Percentiles rank a stretch among this genome's conserved stretches.
These are phyloP conservation scores for Psylliodes chrysocephalus DNA, from an alignment of 2,888 invertebrate genomes.

Conservation along the genomic window DNA sequence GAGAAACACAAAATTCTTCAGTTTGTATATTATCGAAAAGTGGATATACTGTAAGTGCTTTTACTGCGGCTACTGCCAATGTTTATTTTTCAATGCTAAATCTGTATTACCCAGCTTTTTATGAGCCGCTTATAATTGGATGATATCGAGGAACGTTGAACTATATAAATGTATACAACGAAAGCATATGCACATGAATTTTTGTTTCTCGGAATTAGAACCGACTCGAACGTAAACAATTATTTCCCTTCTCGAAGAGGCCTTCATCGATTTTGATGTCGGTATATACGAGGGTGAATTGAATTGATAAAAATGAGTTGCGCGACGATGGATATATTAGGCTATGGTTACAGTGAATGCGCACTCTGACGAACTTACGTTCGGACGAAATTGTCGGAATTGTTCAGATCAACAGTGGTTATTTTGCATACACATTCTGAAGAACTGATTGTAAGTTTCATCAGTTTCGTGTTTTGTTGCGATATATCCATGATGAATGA, in stretches of 20 bases:
- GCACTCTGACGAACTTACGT: too few relatives aligned
- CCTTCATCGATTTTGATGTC: too few relatives aligned
- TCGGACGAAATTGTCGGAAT: too few relatives aligned
- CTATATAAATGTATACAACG: background rate
- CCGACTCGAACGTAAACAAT: background rate
- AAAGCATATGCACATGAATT: background rate
- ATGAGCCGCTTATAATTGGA: background rate
- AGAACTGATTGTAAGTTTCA: too few relatives aligned
- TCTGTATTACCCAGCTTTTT: constrained; percentile 1
- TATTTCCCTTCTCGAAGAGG: background rate
- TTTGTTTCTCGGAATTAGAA: background rate
- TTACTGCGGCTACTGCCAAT: background rate
- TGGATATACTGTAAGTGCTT: background rate
- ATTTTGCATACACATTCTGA: too few relatives aligned
- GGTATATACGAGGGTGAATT: too few relatives aligned
- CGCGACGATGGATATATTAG: too few relatives aligned
- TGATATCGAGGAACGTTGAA: constrained; percentile 2
- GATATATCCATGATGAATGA: too few relatives aligned
- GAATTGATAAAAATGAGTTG: too few relatives aligned
- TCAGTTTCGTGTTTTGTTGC: too few relatives aligned
- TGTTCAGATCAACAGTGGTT: too few relatives aligned
- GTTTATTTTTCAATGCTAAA: constrained; percentile 6
- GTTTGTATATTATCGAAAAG: background rate
- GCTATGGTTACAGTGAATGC: too few relatives aligned
- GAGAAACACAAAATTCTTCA: background rate